A percentile compares a stretch with the other conserved stretches of the same genome.
Evolutionary conservation across 2,888 invertebrate species (phyloP).

Genomic region (Agrilus biguttatus): DNA sequence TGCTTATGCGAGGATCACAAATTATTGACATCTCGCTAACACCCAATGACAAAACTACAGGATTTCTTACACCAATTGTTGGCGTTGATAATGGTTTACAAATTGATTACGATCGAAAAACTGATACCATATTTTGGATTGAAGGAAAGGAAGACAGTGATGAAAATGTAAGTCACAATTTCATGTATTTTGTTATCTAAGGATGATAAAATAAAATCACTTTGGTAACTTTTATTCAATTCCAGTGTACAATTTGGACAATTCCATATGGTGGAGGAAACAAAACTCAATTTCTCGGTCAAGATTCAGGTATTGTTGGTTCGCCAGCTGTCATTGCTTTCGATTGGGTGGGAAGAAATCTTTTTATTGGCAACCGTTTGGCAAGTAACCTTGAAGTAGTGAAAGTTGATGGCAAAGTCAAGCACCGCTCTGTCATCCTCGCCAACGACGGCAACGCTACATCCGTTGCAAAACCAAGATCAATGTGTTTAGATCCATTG

Average conservation of each 20-base stretch:
- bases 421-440: constrained; percentile 72
- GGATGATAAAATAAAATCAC: too few species aligned
- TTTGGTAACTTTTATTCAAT: constrained; percentile 1
- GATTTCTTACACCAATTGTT: constrained; percentile 74
- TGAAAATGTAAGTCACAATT: constrained; percentile 36
- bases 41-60: constrained; percentile 60
- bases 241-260: constrained; percentile 67
- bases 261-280: constrained; percentile 79
- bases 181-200: not conserved
- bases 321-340: constrained; percentile 85
- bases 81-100: constrained; percentile 79
- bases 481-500: constrained; percentile 81
- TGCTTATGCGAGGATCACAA: constrained; percentile 81
- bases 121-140: constrained; percentile 76
- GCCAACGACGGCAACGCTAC: constrained; percentile 76
- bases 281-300: constrained; percentile 65
- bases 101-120: constrained; percentile 81
- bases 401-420: constrained; percentile 68
- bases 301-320: constrained; percentile 75
- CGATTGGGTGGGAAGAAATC: constrained; percentile 92
- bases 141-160: constrained; percentile 64
- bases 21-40: constrained; percentile 72
- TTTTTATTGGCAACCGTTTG: constrained; percentile 80
- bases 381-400: constrained; percentile 87
- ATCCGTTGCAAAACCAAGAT: constrained; percentile 77